Conservation (phyloP, 2,113 vertebrate genomes). For the Gopherus flavomarginatus region DNA sequence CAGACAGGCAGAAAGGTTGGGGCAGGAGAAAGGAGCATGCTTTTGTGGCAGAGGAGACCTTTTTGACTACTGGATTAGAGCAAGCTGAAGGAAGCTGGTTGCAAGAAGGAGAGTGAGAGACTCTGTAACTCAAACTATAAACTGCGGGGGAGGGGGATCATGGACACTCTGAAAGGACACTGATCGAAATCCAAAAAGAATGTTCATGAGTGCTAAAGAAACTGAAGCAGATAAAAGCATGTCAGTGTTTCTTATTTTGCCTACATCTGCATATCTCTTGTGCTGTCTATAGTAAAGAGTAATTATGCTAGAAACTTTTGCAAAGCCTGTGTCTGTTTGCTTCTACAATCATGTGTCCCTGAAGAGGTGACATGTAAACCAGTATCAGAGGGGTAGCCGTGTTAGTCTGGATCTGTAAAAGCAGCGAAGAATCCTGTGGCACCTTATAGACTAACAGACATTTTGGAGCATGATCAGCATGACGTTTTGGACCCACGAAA, state of each 20-base stretch:
- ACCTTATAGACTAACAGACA: too few species aligned
- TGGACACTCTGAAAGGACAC: neutral
- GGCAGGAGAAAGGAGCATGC: neutral
- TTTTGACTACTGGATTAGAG: neutral
- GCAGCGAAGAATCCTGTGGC: too few species aligned
- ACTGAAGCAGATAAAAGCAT: neutral
- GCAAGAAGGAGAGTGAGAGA: neutral
- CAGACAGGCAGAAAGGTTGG: constrained; percentile 3
- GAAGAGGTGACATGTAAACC: neutral
- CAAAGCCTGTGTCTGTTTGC: neutral
- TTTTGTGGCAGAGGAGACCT: neutral
- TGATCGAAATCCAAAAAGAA: neutral
- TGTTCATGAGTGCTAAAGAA: neutral
- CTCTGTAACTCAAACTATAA: neutral
- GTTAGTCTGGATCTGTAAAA: too few species aligned
- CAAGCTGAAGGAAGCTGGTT: neutral
- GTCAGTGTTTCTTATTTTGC: neutral
- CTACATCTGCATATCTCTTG: neutral
- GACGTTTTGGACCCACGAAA: too few species aligned
- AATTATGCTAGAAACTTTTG: neutral
- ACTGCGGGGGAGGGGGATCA: too few species aligned
- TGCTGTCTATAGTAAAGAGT: neutral
- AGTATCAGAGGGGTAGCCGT: neutral
- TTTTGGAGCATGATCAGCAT: too few species aligned
- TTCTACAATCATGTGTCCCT: neutral